phyloP scores from a whole-genome alignment of 2,888 invertebrate species.

The Tenthredo scrophulariae region DNA sequence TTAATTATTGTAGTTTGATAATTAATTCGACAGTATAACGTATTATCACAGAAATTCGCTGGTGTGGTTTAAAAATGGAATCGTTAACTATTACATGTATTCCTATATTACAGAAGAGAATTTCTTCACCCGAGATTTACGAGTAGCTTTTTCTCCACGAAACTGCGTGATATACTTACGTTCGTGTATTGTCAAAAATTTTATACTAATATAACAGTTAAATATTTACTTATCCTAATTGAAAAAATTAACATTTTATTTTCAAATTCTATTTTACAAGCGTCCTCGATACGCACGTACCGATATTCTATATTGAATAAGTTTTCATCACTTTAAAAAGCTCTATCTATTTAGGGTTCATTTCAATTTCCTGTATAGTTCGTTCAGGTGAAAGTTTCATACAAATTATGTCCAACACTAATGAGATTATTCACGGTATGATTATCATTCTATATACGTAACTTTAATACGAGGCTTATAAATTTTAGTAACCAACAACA shows the following conservation, averaged over 20 bases:
- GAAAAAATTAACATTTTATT: background rate
- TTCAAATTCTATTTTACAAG: background rate
- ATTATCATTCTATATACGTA: conserved; percentile 37
- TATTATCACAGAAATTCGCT: conserved; percentile 48
- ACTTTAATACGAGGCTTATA: conserved; percentile 23
- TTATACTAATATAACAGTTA: conserved; percentile 8
- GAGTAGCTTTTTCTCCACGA: background rate
- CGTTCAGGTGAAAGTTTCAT: background rate
- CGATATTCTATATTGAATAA: background rate
- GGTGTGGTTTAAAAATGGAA: conserved; percentile 23
- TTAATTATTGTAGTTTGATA: conserved; percentile 26
- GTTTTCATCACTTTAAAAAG: conserved; percentile 23
- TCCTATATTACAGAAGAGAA: background rate
- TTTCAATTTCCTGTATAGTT: background rate
- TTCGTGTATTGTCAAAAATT: conserved; percentile 26
- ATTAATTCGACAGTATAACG: conserved; percentile 22
- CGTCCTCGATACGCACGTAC: background rate
- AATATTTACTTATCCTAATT: conserved; percentile 1
- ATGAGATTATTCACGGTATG: conserved; percentile 31
- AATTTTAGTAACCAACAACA: conserved; percentile 17
- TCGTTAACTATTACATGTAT: background rate
- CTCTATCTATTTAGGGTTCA: background rate
- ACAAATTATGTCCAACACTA: background rate
- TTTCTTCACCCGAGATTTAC: background rate
- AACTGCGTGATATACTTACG: conserved; percentile 6